Conservation (phyloP, 2,113 vertebrate genomes). For the Chaetura pelagica region DNA sequence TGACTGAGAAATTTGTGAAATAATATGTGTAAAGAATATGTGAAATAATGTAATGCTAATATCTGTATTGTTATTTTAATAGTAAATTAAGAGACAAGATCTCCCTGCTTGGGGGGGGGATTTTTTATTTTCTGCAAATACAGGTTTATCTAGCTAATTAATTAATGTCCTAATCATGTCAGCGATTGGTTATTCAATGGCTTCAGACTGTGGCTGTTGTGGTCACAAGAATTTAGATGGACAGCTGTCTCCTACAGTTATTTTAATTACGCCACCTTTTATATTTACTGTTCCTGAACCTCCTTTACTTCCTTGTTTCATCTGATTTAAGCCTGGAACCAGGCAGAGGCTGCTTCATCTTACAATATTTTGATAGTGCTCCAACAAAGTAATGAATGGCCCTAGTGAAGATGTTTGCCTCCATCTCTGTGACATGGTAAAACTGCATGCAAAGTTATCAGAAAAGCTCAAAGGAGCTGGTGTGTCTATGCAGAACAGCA, state of each 20-base stretch:
- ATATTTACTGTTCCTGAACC: neutral
- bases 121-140: conserved; percentile 1
- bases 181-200: neutral
- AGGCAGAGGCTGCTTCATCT: neutral
- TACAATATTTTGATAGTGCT: neutral
- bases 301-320: neutral
- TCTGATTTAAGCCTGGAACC: neutral
- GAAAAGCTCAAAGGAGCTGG: neutral
- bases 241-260: neutral
- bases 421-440: neutral
- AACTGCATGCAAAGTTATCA: neutral
- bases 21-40: too few species aligned
- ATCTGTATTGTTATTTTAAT: conserved; percentile 5
- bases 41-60: too few species aligned
- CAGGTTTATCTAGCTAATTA: neutral
- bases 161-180: neutral
- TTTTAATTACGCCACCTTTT: neutral
- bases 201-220: neutral
- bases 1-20: neutral
- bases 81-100: neutral
- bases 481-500: rapidly evolving
- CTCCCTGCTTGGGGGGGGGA: neutral
- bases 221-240: neutral
- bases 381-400: neutral
- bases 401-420: neutral